Conservation (phyloP, 2,113 vertebrate genomes). For the Caloenas nicobarica region DNA sequence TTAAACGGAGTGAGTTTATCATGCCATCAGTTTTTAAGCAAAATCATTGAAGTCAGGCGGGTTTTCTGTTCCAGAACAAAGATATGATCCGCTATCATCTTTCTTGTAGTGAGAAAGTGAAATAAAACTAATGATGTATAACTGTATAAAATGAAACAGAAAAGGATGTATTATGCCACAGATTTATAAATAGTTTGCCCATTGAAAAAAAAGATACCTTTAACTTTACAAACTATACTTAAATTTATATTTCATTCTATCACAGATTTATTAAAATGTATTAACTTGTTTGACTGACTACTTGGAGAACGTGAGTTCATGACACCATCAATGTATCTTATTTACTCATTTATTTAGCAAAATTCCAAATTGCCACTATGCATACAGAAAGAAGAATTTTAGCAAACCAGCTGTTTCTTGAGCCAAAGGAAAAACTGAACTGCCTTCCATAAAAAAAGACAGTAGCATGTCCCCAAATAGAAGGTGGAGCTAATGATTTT, state of each 20-base stretch:
- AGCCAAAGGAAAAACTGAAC: background rate
- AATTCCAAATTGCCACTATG: background rate
- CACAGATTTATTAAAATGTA: background rate
- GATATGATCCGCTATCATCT: background rate
- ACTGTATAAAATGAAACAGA: background rate
- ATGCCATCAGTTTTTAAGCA: constrained; percentile 3
- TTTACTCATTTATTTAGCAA: background rate
- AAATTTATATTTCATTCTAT: background rate
- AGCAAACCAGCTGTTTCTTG: background rate
- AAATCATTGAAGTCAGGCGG: constrained; percentile 41
- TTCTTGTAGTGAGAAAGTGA: background rate
- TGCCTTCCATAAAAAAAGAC: background rate
- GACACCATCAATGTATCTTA: background rate
- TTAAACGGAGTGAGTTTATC: constrained; percentile 37
- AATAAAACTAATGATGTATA: background rate
- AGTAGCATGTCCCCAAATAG: background rate
- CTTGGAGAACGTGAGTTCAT: background rate
- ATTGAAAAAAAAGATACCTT: background rate
- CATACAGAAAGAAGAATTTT: background rate
- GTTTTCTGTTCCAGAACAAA: background rate
- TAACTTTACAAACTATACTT: background rate
- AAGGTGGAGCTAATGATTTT: background rate
- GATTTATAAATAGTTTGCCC: background rate
- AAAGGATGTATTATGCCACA: background rate
- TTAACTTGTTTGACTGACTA: background rate